Evolutionary conservation across 2,888 invertebrate genomes (phyloP).

Genomic region (Nomada fabriciana): DNA sequence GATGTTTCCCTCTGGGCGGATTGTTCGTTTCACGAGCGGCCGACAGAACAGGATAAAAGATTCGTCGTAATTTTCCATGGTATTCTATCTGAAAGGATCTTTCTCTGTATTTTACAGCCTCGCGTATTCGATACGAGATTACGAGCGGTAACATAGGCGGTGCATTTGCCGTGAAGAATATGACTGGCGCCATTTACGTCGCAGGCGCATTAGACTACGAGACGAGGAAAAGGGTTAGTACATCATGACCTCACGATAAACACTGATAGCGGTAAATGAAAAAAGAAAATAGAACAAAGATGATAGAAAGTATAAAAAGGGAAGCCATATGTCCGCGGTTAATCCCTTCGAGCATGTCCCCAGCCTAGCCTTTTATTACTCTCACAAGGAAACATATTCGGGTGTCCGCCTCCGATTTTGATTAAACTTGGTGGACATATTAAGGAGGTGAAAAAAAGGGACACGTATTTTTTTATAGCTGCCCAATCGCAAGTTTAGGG

Average conservation of each 20-base stretch:
- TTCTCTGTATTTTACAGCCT: conserved; percentile 87
- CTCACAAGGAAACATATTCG: too few relatives aligned
- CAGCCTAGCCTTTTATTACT: conserved; percentile 16
- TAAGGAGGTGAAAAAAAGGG: too few relatives aligned
- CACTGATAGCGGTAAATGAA: conserved; percentile 9
- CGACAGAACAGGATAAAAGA: not conserved
- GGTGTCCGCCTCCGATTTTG: too few relatives aligned
- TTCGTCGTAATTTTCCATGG: not conserved
- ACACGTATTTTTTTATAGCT: too few relatives aligned
- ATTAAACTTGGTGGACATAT: too few relatives aligned
- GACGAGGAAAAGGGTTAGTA: conserved; percentile 96
- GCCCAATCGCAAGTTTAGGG: too few relatives aligned
- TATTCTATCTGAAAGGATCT: conserved; percentile 28
- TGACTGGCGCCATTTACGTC: conserved; percentile 99
- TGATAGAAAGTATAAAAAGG: not conserved
- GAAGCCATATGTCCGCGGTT: not conserved
- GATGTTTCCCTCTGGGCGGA: not conserved
- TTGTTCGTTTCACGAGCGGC: not conserved
- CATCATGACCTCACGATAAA: not conserved
- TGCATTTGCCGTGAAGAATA: conserved; percentile 98
- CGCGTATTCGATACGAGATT: conserved; percentile 99
- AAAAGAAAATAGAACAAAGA: not conserved
- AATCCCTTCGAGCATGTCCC: conserved; percentile 35
- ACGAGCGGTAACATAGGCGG: conserved; percentile 99
- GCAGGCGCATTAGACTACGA: conserved; percentile 99